Conservation (phyloP, 35 echinoderm and acorn worm genomes). For the Holothuria glaberrima region DNA sequence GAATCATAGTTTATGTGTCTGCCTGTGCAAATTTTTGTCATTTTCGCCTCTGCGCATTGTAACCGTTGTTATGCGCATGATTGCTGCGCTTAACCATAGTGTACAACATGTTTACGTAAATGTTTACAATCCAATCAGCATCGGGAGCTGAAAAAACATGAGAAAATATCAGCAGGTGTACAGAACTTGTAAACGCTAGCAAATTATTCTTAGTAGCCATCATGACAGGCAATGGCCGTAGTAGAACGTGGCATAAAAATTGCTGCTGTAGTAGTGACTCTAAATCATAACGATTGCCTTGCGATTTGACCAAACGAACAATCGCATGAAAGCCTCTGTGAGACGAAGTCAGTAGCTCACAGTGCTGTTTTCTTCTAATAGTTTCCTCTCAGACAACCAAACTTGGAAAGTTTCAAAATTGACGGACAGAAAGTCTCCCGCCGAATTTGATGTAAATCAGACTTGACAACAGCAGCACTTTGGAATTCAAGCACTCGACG, state of each 20-base stretch:
- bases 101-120: slow-evolving; percentile 1
- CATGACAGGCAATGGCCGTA: neutral
- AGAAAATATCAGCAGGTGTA: neutral
- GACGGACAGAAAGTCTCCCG: neutral
- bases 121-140: neutral
- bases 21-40: neutral
- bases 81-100: neutral
- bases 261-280: neutral
- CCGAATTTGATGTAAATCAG: neutral
- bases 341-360: neutral
- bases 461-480: no score
- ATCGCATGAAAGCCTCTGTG: slow-evolving; percentile 13
- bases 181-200: neutral
- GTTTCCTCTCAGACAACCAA: no score
- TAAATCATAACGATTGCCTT: neutral
- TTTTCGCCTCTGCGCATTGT: neutral
- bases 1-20: neutral
- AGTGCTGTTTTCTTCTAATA: neutral
- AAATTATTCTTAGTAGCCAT: neutral
- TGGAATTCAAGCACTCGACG: no score
- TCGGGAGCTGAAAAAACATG: neutral
- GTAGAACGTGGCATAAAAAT: no score
- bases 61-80: neutral
- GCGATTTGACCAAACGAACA: neutral
- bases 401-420: slow-evolving; percentile 19